Evolutionary conservation across 2,888 invertebrate species (phyloP).

Genomic region (Bombyx huttoni): DNA sequence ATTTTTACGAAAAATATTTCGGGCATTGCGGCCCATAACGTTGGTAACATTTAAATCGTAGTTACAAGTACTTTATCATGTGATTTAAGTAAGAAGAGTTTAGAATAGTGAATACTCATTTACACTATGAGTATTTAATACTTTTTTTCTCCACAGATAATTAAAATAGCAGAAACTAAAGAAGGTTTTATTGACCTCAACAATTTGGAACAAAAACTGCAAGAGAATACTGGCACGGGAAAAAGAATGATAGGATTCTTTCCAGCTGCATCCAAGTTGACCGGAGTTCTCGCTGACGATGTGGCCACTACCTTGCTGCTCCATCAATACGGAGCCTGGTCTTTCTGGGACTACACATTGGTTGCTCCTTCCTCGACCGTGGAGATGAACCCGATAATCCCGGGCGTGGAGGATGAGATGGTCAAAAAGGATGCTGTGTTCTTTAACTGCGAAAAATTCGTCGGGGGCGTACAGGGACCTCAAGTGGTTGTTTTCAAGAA

Average conservation of each 20-base stretch:
- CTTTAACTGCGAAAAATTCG: slow-evolving; percentile 91
- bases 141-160: slow-evolving; percentile 70
- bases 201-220: slow-evolving; percentile 80
- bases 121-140: background rate
- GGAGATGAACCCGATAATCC: slow-evolving; percentile 86
- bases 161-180: slow-evolving; percentile 83
- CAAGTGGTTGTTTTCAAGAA: slow-evolving; percentile 72
- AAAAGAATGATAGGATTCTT: slow-evolving; percentile 86
- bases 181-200: slow-evolving; percentile 85
- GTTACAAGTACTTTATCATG: too few species aligned
- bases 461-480: slow-evolving; percentile 91
- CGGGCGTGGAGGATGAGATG: slow-evolving; percentile 78
- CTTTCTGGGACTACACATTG: slow-evolving; percentile 93
- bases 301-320: slow-evolving; percentile 84
- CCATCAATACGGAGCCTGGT: slow-evolving; percentile 85
- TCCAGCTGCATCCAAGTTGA: slow-evolving; percentile 89
- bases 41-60: too few species aligned
- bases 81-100: too few species aligned
- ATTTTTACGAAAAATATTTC: too few species aligned
- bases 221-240: slow-evolving; percentile 74
- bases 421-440: slow-evolving; percentile 91
- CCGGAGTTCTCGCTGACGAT: slow-evolving; percentile 89
- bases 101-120: background rate
- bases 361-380: slow-evolving; percentile 85
- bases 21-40: too few species aligned